Percentiles rank a stretch among this genome's conserved stretches.
Evolutionary conservation across 1,140 invertebrate genomes (phyloP).

Genomic region (Drosophila burlai): DNA sequence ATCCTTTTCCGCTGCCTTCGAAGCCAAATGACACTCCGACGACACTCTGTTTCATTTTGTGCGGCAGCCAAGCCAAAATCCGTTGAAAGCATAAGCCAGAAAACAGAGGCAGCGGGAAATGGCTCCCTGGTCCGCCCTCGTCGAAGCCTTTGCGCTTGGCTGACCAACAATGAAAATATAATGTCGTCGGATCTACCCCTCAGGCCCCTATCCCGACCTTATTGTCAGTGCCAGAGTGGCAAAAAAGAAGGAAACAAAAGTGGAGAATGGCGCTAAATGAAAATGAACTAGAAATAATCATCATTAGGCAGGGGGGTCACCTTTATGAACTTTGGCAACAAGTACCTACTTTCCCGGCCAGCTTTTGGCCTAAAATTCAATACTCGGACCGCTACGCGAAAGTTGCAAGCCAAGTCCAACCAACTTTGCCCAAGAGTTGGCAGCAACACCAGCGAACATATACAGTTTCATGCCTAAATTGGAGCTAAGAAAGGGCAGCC

Average conservation of each 20-base stretch:
- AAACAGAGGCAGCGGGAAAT: slow-evolving; percentile 37
- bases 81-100: slow-evolving; percentile 82
- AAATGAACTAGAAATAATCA: slow-evolving; percentile 81
- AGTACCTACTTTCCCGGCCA: slow-evolving; percentile 28
- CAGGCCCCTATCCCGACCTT: background rate
- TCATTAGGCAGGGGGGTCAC: slow-evolving; percentile 64
- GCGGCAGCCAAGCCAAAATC: slow-evolving; percentile 70
- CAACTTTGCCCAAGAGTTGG: slow-evolving; percentile 20
- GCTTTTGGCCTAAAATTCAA: slow-evolving; percentile 10
- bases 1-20: slow-evolving; percentile 33
- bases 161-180: slow-evolving; percentile 81
- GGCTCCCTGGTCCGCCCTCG: slow-evolving; percentile 20
- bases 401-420: slow-evolving; percentile 4
- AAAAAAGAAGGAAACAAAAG: slow-evolving; percentile 28
- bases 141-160: slow-evolving; percentile 74
- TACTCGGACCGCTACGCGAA: background rate
- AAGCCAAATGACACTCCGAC: slow-evolving; percentile 76
- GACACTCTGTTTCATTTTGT: slow-evolving; percentile 71
- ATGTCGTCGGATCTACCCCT: slow-evolving; percentile 46
- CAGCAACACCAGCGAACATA: slow-evolving; percentile 5
- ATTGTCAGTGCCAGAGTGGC: slow-evolving; percentile 17
- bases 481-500: slow-evolving; percentile 8
- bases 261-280: slow-evolving; percentile 64
- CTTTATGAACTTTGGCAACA: slow-evolving; percentile 63
- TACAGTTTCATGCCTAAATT: slow-evolving; percentile 46